Conservation (phyloP, 1,140 invertebrate genomes). For the Amyelois transitella region DNA sequence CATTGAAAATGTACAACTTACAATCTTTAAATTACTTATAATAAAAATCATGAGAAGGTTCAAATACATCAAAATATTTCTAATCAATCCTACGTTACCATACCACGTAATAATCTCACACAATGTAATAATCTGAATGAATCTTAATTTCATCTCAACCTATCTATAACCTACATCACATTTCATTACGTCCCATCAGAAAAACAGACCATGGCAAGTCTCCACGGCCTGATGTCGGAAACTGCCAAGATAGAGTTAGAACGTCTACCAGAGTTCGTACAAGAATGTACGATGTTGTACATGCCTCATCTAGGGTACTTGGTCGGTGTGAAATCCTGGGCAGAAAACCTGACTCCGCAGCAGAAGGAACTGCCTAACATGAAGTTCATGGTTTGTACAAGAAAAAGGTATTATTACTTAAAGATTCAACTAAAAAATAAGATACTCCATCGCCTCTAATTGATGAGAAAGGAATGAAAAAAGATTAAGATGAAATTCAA, state of each 20-base stretch:
- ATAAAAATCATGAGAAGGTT: too few species aligned
- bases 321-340: constrained; percentile 80
- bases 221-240: constrained; percentile 77
- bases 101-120: too few species aligned
- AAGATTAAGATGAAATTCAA: constrained; percentile 54
- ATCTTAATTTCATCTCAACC: too few species aligned
- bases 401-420: too few species aligned
- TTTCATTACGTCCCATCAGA: constrained; percentile 29
- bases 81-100: too few species aligned
- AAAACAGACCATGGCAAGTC: constrained; percentile 65
- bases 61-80: too few species aligned
- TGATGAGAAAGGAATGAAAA: constrained; percentile 13
- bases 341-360: constrained; percentile 66
- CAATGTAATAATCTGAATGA: too few species aligned
- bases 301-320: constrained; percentile 89
- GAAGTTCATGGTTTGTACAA: constrained; percentile 83
- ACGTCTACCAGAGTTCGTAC: constrained; percentile 78
- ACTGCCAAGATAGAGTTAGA: constrained; percentile 82
- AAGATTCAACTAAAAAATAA: too few species aligned
- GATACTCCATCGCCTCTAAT: too few species aligned
- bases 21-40: too few species aligned
- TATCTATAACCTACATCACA: too few species aligned
- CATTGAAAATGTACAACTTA: too few species aligned
- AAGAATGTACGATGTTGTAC: constrained; percentile 85
- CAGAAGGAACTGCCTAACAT: constrained; percentile 77